Conservation (phyloP, 2,888 invertebrate genomes). For the Mycalesis mineus region DNA sequence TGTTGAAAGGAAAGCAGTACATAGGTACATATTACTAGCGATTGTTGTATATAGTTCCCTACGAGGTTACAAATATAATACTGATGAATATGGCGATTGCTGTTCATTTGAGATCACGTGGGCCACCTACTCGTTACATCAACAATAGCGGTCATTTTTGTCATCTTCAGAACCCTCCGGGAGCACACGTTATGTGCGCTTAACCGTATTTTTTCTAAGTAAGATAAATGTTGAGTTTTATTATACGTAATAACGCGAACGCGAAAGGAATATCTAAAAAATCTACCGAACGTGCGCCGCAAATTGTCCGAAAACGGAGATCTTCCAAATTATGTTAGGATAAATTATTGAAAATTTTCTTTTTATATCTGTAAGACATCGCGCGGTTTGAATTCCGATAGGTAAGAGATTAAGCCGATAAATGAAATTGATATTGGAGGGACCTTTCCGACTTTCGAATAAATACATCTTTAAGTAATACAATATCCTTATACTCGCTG, state of each 20-base stretch:
- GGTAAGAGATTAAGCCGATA: not conserved
- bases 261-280: conserved; percentile 12
- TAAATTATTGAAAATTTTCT: conserved; percentile 16
- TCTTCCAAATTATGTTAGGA: conserved; percentile 6
- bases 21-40: too few relatives aligned
- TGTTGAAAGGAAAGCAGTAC: too few relatives aligned
- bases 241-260: not conserved
- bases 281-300: conserved; percentile 7
- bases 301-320: conserved; percentile 9
- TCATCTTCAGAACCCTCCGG: not conserved
- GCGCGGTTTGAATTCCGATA: conserved; percentile 7
- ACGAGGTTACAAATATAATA: too few relatives aligned
- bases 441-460: not conserved
- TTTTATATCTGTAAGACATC: conserved; percentile 9
- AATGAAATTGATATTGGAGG: not conserved
- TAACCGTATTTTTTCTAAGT: not conserved
- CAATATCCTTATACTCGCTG: too few relatives aligned
- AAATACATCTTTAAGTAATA: too few relatives aligned
- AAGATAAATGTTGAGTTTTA: conserved; percentile 10
- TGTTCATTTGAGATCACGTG: too few relatives aligned
- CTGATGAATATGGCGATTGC: too few relatives aligned
- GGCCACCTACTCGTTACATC: too few relatives aligned
- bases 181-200: not conserved
- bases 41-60: too few relatives aligned
- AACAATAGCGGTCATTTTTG: not conserved